Conservation (phyloP, 1,140 invertebrate genomes). For the Heliconius congener region DNA sequence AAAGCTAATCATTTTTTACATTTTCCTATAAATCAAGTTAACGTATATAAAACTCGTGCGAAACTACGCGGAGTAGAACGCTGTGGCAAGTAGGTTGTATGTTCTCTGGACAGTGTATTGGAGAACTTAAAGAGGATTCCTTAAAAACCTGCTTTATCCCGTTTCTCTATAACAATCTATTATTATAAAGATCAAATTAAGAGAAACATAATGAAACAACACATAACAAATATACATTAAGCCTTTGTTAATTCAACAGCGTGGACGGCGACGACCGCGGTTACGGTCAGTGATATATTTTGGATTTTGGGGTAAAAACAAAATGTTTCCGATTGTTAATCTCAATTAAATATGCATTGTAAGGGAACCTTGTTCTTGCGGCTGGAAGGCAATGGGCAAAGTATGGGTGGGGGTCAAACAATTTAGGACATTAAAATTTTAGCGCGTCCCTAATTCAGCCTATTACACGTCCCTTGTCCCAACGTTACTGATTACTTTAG, state of each 20-base stretch:
- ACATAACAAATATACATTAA: constrained; percentile 9
- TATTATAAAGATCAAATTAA: background rate
- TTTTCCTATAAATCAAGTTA: too few relatives aligned
- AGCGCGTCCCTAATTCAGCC: constrained; percentile 22
- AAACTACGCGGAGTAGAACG: too few relatives aligned
- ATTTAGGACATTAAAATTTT: constrained; percentile 28
- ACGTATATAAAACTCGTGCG: too few relatives aligned
- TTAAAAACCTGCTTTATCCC: too few relatives aligned
- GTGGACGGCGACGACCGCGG: constrained; percentile 18
- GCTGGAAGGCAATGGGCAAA: constrained; percentile 1
- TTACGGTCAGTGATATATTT: constrained; percentile 36
- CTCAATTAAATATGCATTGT: constrained; percentile 54
- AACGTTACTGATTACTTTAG: constrained; percentile 1
- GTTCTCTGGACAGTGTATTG: too few relatives aligned
- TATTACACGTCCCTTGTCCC: constrained; percentile 4
- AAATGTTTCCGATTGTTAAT: constrained; percentile 52
- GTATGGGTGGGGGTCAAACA: constrained; percentile 11
- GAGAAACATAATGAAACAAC: background rate
- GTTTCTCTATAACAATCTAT: too few relatives aligned
- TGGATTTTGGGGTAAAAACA: constrained; percentile 31
- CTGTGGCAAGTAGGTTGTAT: too few relatives aligned
- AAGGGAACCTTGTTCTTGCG: constrained; percentile 21
- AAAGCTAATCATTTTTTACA: too few relatives aligned
- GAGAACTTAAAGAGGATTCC: too few relatives aligned
- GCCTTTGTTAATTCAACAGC: background rate